A percentile compares a stretch with the other conserved stretches of the same genome.
Evolutionary conservation across 1,140 invertebrate genomes (phyloP).

Genomic region (Goniozus legneri): DNA sequence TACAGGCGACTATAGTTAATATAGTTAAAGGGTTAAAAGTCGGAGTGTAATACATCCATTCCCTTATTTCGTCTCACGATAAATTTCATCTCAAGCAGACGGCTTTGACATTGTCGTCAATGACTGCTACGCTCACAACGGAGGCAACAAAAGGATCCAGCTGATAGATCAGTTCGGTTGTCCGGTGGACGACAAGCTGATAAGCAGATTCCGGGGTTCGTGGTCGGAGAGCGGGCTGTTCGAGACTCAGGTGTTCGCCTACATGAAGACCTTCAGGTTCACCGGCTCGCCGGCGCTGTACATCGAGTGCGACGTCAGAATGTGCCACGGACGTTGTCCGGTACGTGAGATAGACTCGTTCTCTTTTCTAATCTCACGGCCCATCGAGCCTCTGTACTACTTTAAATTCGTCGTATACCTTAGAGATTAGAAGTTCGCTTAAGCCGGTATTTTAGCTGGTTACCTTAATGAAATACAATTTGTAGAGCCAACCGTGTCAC

Average conservation of each 20-base stretch:
- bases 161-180: slow-evolving; percentile 93
- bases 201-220: slow-evolving; percentile 87
- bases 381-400: no score
- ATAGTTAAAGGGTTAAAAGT: no score
- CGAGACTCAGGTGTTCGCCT: slow-evolving; percentile 90
- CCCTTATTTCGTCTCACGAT: slow-evolving; percentile 8
- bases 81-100: slow-evolving; percentile 59
- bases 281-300: slow-evolving; percentile 90
- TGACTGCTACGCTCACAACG: slow-evolving; percentile 92
- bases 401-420: no score
- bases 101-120: slow-evolving; percentile 96
- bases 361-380: no score
- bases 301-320: slow-evolving; percentile 90
- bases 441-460: no score
- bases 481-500: slow-evolving; percentile 86
- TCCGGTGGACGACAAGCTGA: slow-evolving; percentile 88
- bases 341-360: slow-evolving; percentile 57
- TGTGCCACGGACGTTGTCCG: slow-evolving; percentile 91
- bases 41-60: no score
- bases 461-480: slow-evolving; percentile 11
- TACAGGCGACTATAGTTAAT: no score
- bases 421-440: background rate
- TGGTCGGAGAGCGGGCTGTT: slow-evolving; percentile 87
- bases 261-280: slow-evolving; percentile 93
- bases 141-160: slow-evolving; percentile 85